phyloP scores from a whole-genome alignment of 2,797 vertebrate species.

The Pipistrellus pygmaeus region DNA sequence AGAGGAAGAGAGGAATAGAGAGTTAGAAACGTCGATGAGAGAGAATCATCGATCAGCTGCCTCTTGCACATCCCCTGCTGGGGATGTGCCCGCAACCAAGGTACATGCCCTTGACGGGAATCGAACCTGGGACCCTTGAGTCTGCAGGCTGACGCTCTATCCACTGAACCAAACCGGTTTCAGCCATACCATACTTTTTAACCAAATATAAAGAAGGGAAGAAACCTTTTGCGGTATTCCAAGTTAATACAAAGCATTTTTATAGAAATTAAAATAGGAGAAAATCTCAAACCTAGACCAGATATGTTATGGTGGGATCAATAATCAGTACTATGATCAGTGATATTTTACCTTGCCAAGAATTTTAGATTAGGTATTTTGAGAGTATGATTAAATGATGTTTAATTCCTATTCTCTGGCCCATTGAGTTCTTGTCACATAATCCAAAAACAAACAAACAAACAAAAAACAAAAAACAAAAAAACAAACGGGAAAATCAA shows the following conservation, averaged over 20 bases:
- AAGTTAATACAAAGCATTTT: background rate
- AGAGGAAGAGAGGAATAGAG: too few relatives aligned
- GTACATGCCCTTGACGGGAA: too few relatives aligned
- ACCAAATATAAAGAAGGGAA: background rate
- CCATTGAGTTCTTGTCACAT: background rate
- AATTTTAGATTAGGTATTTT: constrained; percentile 62
- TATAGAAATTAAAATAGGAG: constrained; percentile 33
- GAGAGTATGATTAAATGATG: background rate
- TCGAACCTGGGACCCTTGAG: too few relatives aligned
- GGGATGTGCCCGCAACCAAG: too few relatives aligned
- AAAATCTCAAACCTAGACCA: constrained; percentile 21
- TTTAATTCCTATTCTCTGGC: background rate
- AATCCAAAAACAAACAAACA: background rate
- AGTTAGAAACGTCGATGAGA: too few relatives aligned
- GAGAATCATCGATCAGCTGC: too few relatives aligned
- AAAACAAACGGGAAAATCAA: background rate
- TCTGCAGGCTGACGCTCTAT: too few relatives aligned
- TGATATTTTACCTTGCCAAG: constrained; percentile 45
- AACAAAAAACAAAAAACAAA: too few relatives aligned
- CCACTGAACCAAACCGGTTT: too few relatives aligned
- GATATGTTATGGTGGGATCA: background rate
- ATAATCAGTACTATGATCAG: background rate
- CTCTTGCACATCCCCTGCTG: too few relatives aligned
- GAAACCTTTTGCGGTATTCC: background rate
- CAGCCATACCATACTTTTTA: background rate